Base-by-base conservation (phyloP, 2,113 vertebrate genomes). In the Casuarius casuarius region DNA sequence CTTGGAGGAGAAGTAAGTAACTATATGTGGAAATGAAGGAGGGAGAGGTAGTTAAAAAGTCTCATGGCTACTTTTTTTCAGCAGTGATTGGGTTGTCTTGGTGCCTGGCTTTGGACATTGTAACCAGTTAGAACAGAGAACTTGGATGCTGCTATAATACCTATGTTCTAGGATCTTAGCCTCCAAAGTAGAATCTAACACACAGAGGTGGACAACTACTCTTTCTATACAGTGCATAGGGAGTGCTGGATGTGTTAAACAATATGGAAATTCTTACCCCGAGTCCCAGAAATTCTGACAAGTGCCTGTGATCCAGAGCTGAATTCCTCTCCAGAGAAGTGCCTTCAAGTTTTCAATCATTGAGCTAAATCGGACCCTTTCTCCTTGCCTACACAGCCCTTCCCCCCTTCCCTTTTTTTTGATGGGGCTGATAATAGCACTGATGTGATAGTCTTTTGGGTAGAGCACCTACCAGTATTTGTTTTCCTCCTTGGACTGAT, bases 1-100 rank as follows among this genome's bases (percentile, higher is more conserved):
- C 99, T 99, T 72, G 99, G 99, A 97, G 99, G 99, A 95, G 99
- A 99, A 97, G 99, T 99, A 98, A 98, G 98, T 98, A 95, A 28
- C 59, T 89, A 5, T 72, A 78, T 90, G 61, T 23, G 1, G 78
- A 92, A 97, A 90, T 59, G 12, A 76, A 5, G 3, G 73, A 65
- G 46, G 40, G 8, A 38, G 33, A 76, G 9, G 20, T 66, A 42
- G 75, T 35, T 12, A 62, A 8, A 29, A 87, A 38, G 14, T 81
- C 38, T 89, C 25, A 23, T 78, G 52, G 51, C 7, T 16, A 10
- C 5, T 1, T 56, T 72, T 72, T 85, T 90, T 72, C 25, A 63
- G 46, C 33, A 48, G 6, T 76, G 52, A 31, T 22, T 84, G 23
- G 5, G 13, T 72, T 89, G 84, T 79, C n/a, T 33, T 84, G 38